Conservation (phyloP, 2,113 vertebrate genomes). For the Emberiza fucata region DNA sequence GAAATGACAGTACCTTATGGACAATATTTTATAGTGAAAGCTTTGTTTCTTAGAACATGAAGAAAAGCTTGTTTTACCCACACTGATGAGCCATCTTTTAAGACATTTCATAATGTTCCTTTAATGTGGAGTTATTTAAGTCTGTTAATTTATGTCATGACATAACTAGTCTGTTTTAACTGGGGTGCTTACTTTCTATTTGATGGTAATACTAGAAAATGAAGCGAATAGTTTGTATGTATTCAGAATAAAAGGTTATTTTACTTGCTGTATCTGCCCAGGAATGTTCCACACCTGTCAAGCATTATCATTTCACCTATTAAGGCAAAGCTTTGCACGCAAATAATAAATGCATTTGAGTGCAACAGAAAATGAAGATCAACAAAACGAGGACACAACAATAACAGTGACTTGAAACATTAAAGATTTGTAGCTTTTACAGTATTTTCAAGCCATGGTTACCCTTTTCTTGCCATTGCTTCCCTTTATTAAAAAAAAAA, state of each 20-base stretch:
- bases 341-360: not conserved
- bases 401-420: not conserved
- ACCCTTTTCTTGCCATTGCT: not conserved
- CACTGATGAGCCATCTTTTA: not conserved
- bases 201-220: not conserved
- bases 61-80: not conserved
- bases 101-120: not conserved
- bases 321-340: not conserved
- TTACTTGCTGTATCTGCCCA: not conserved
- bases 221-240: not conserved
- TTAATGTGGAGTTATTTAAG: not conserved
- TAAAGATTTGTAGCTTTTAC: not conserved
- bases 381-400: not conserved
- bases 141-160: not conserved
- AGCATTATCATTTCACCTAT: not conserved
- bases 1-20: not conserved
- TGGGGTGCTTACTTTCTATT: not conserved
- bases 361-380: not conserved
- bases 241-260: not conserved
- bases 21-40: not conserved
- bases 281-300: not conserved
- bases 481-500: not conserved
- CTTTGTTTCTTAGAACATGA: not conserved
- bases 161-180: not conserved
- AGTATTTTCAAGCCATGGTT: not conserved